Evolutionary conservation across 2,113 vertebrate genomes (phyloP).

Genomic region (Conger conger): DNA sequence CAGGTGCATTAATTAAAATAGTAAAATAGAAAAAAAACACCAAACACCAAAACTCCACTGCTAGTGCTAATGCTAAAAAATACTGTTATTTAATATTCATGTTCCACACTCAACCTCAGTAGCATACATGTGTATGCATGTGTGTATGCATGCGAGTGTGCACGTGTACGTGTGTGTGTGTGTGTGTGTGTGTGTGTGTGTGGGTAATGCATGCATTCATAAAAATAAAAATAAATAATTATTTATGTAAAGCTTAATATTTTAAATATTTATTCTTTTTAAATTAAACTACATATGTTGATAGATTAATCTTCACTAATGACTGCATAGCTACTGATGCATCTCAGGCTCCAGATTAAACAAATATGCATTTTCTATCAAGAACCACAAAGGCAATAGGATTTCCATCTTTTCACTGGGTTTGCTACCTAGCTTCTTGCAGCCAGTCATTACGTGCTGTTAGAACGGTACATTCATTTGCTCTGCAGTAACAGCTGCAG

Average conservation of each 20-base stretch:
- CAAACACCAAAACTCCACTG: too few species aligned
- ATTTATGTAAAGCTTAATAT: neutral
- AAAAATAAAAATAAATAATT: neutral
- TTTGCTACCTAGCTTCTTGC: neutral
- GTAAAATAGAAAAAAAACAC: constrained; percentile 1
- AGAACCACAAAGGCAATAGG: neutral
- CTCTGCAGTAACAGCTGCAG: constrained; percentile 22
- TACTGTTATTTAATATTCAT: neutral
- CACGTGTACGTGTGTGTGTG: too few species aligned
- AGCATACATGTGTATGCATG: neutral
- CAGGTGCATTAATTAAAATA: constrained; percentile 5
- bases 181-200: too few species aligned
- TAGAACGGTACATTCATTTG: constrained; percentile 25
- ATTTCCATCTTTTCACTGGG: neutral
- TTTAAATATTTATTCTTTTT: neutral
- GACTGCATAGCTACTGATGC: neutral
- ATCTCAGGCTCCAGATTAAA: neutral
- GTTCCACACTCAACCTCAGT: neutral
- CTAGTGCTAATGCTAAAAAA: neutral
- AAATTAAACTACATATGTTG: neutral
- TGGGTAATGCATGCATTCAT: neutral
- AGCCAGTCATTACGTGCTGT: neutral
- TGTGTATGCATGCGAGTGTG: neutral
- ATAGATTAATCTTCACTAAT: neutral
- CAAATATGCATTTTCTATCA: neutral